Conservation (phyloP, 2,888 invertebrate genomes). For the Leptodirus hochenwartii region DNA sequence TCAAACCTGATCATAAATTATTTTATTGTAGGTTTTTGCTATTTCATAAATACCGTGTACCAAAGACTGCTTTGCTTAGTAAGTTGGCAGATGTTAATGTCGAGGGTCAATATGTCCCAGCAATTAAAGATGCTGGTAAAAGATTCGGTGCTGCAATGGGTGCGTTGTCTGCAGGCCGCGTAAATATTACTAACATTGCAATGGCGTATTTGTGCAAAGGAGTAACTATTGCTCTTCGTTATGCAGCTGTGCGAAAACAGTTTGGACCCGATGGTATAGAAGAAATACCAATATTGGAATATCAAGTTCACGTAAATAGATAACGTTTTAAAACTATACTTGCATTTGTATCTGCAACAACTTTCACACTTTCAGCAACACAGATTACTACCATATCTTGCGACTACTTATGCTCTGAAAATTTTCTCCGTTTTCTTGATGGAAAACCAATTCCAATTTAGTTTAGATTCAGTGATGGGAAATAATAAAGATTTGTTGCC, state of each 20-base stretch:
- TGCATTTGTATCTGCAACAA: neutral
- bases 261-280: conserved; percentile 59
- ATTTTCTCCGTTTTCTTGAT: conserved; percentile 40
- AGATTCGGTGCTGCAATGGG: neutral
- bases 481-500: conserved; percentile 19
- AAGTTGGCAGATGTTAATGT: conserved; percentile 51
- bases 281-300: conserved; percentile 75
- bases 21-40: conserved; percentile 46
- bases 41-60: conserved; percentile 64
- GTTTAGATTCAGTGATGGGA: conserved; percentile 11
- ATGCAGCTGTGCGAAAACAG: conserved; percentile 70
- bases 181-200: neutral
- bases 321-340: no score
- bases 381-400: conserved; percentile 48
- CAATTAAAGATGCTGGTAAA: neutral
- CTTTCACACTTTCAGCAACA: conserved; percentile 42
- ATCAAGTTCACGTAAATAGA: conserved; percentile 64
- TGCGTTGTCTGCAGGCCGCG: neutral
- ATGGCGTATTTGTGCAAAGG: conserved; percentile 39
- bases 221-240: conserved; percentile 66
- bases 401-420: conserved; percentile 38
- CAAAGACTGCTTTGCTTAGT: conserved; percentile 64
- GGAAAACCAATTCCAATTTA: conserved; percentile 12
- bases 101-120: neutral
- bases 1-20: no score